Percentiles rank a stretch among this genome's conserved stretches.
phyloP scores from a whole-genome alignment of 2,888 invertebrate species.

The Lithophane semibrunnea region DNA sequence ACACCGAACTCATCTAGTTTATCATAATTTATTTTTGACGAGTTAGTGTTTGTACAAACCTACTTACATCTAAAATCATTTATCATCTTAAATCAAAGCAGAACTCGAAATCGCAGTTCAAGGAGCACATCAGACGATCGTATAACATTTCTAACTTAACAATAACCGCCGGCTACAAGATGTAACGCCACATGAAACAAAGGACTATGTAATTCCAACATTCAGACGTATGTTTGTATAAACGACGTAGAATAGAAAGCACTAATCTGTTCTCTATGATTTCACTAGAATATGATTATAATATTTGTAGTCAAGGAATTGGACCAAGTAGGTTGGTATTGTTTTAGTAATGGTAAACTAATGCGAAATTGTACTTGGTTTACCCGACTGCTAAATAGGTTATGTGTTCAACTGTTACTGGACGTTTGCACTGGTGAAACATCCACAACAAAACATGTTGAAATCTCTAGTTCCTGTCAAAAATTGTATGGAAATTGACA shows the following conservation, averaged over 20 bases:
- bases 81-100: neutral
- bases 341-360: conserved; percentile 4
- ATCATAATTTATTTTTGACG: too few relatives aligned
- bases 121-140: neutral
- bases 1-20: too few relatives aligned
- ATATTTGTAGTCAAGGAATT: conserved; percentile 12
- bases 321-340: neutral
- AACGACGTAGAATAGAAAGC: conserved; percentile 24
- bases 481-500: too few relatives aligned
- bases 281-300: conserved; percentile 13
- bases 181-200: conserved; percentile 26
- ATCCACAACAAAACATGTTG: too few relatives aligned
- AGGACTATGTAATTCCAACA: conserved; percentile 13
- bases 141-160: conserved; percentile 2
- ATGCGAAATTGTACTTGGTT: conserved; percentile 7
- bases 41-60: too few relatives aligned
- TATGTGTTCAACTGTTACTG: neutral
- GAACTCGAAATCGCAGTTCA: neutral
- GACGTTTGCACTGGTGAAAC: too few relatives aligned
- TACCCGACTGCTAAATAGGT: neutral
- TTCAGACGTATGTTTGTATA: neutral
- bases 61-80: too few relatives aligned
- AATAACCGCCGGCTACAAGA: conserved; percentile 11
- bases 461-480: too few relatives aligned
- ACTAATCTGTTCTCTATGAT: conserved; percentile 10